Base-by-base conservation (phyloP, 2,888 invertebrate genomes). In the Eupithecia insigniata region DNA sequence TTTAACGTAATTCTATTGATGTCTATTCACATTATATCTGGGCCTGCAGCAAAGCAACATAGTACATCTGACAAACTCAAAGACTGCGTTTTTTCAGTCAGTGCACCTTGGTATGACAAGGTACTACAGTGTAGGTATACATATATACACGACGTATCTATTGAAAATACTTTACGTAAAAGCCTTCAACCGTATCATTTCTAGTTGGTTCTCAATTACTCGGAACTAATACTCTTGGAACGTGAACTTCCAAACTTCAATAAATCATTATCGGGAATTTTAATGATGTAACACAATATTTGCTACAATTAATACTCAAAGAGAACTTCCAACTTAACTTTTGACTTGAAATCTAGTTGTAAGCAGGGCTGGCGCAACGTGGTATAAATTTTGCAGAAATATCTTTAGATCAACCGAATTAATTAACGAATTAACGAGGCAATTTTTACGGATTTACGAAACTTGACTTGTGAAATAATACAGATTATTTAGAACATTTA, bases 211-310 rank as follows among this genome's bases (percentile, higher is more conserved):
- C 26, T 55, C 55, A 12, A 22, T 55, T 55, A 26, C 55, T 55
- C 22, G 12, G 51, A 51, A 22, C 51, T 12, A 51, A 51, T 34
- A n/a, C 34, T 34, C 4, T 61, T 22, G 22, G 61, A 32, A 14
- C 32, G 32, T 10, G 71, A 76, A 71, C 74, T 55, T 36, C 62
- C 58, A 74, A 76, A 71, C 51, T 67, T 61, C 26, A 61, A 30
- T 68, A 26, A 60, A 64, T 69, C 30, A 66, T 55, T 58, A 71
- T 68, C 58, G 66, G 28, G 26, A 81, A 68, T 83, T 83, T 75
- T 83, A 83, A 83, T 76, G 79, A 79, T 78, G 83, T 80, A 81
- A 83, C 75, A 69, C 22, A 69, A 80, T 83, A 79, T 75, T 78
- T 73, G 55, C 62, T 75, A 70, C 78, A 79, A 79, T 80, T 78